Conservation (phyloP, 2,888 invertebrate genomes). For the Hymenopus coronatus region DNA sequence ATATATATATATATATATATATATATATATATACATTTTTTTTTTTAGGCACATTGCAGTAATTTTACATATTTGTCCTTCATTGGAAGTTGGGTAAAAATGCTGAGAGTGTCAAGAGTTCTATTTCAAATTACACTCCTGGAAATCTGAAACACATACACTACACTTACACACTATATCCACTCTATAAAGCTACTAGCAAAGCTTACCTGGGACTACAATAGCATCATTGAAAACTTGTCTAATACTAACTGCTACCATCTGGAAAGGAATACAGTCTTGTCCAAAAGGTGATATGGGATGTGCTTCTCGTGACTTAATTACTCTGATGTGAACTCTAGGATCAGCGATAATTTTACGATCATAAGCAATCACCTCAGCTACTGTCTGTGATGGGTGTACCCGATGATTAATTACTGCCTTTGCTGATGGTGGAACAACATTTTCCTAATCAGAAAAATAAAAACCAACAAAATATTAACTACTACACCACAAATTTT, state of each 20-base stretch:
- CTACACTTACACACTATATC: too few relatives aligned
- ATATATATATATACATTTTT: too few relatives aligned
- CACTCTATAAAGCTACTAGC: too few relatives aligned
- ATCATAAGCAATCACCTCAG: constrained; percentile 44
- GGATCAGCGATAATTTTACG: constrained; percentile 41
- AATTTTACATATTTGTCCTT: too few relatives aligned
- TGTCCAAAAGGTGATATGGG: constrained; percentile 46
- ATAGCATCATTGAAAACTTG: constrained; percentile 46
- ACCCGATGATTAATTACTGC: constrained; percentile 51
- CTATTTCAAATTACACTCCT: too few relatives aligned
- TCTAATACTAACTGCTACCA: constrained; percentile 45
- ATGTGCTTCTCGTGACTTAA: constrained; percentile 42
- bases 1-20: too few relatives aligned
- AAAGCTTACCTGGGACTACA: constrained; percentile 47
- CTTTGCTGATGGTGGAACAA: constrained; percentile 47
- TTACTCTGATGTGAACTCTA: constrained; percentile 41
- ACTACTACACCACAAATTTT: too few relatives aligned
- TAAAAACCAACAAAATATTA: background rate
- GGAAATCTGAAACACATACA: too few relatives aligned
- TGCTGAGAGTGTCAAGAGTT: too few relatives aligned
- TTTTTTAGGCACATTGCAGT: too few relatives aligned
- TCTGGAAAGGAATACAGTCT: constrained; percentile 46
- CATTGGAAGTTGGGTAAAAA: too few relatives aligned
- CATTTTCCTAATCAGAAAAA: constrained; percentile 40
- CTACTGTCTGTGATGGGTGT: constrained; percentile 48